phyloP scores from a whole-genome alignment of 2,113 vertebrate genomes.

The Cathartes aura region DNA sequence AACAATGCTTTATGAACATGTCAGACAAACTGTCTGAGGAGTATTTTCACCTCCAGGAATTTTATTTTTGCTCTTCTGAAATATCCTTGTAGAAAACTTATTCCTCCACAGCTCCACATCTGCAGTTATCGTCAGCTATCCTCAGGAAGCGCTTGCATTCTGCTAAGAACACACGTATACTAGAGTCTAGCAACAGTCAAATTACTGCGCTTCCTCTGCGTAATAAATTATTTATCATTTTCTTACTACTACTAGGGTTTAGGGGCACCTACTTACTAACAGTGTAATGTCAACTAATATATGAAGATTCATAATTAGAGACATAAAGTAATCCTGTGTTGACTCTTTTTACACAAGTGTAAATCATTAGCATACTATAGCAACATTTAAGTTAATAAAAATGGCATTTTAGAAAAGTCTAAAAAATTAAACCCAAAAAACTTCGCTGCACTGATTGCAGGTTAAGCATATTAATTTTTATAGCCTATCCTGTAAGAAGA shows the following conservation, averaged over 20 bases:
- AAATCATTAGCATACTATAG: not conserved
- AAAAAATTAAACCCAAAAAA: not conserved
- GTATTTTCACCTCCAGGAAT: not conserved
- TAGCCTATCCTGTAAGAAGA: not conserved
- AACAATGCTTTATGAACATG: not conserved
- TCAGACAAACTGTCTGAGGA: not conserved
- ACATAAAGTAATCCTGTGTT: not conserved
- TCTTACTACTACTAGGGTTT: not conserved
- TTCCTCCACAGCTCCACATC: not conserved
- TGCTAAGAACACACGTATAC: not conserved
- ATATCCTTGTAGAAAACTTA: not conserved
- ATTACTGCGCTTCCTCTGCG: not conserved
- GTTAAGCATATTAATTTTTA: not conserved
- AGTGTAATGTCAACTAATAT: not conserved
- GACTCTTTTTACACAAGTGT: not conserved
- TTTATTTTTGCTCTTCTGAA: not conserved
- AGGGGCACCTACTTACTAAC: not conserved
- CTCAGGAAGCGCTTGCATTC: not conserved
- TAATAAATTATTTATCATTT: not conserved
- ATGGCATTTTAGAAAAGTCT: not conserved
- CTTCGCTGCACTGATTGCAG: not conserved
- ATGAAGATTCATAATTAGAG: not conserved
- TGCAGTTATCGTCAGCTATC: not conserved
- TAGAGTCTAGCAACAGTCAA: not conserved
- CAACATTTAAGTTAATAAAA: not conserved